Percentiles rank a stretch among this genome's conserved stretches.
Conservation (phyloP, 2,113 vertebrate species). For the Nettapus auritus region DNA sequence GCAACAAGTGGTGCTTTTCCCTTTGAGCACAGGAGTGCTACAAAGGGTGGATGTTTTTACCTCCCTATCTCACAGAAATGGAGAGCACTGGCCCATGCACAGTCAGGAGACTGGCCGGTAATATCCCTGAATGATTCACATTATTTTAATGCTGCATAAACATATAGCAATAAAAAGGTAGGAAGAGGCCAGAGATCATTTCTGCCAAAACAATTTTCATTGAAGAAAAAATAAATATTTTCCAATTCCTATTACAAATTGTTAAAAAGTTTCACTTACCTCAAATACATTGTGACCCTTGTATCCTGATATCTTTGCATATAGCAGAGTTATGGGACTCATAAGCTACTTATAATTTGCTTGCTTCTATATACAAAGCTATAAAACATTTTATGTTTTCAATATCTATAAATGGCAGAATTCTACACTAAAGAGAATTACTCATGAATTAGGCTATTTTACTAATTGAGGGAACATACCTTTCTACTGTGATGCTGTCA, state of each 20-base stretch:
- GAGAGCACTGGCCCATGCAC: neutral
- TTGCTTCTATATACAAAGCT: neutral
- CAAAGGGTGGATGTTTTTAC: neutral
- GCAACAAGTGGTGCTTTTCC: neutral
- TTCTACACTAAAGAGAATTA: neutral
- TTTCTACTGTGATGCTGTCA: neutral
- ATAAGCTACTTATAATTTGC: neutral
- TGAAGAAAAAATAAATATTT: neutral
- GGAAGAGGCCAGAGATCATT: neutral
- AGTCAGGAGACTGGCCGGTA: neutral
- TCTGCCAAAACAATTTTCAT: neutral
- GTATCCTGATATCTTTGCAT: neutral
- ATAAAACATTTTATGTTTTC: neutral
- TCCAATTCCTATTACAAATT: neutral
- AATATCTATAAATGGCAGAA: neutral
- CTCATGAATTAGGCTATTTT: neutral
- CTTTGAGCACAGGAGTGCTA: neutral
- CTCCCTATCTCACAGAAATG: neutral
- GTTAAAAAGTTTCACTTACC: neutral
- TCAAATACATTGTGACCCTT: neutral
- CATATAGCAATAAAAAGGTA: neutral
- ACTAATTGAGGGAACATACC: neutral
- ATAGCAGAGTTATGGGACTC: neutral
- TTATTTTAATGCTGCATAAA: neutral
- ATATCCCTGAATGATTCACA: neutral